A percentile compares a stretch with the other conserved stretches of the same genome.
phyloP scores from a whole-genome alignment of 2,797 vertebrate species.

The Simalia tracyae region DNA sequence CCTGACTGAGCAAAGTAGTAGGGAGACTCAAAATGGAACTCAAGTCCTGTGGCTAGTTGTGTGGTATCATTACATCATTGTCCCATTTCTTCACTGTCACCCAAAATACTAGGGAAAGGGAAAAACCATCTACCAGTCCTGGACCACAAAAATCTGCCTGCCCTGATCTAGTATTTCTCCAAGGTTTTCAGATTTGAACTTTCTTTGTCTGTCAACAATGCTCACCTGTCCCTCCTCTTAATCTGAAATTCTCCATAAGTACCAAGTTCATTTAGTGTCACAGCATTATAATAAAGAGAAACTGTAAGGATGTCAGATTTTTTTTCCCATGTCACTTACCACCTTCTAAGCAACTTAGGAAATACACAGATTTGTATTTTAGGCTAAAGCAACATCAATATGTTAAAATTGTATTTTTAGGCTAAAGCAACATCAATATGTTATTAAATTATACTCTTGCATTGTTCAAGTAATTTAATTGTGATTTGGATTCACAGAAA shows the following conservation, averaged over 20 bases:
- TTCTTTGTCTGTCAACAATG: not conserved
- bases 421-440: conserved; percentile 11
- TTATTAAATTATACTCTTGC: conserved; percentile 14
- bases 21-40: no score
- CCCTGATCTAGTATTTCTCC: not conserved
- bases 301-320: not conserved
- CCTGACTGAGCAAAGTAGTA: no score
- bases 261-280: not conserved
- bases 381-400: not conserved
- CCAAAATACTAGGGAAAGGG: no score
- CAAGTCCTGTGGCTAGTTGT: no score
- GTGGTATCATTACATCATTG: no score
- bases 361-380: not conserved
- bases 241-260: conserved; percentile 4
- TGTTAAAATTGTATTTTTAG: not conserved
- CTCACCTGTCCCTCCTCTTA: not conserved
- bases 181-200: not conserved
- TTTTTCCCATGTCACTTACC: not conserved
- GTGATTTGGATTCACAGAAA: conserved; percentile 17
- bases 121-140: not conserved
- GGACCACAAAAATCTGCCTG: not conserved
- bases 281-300: not conserved
- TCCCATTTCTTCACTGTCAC: no score
- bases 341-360: not conserved
- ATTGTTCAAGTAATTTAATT: conserved; percentile 18